Base-by-base conservation (phyloP, 1,140 invertebrate species). In the Lucilia sericata region DNA sequence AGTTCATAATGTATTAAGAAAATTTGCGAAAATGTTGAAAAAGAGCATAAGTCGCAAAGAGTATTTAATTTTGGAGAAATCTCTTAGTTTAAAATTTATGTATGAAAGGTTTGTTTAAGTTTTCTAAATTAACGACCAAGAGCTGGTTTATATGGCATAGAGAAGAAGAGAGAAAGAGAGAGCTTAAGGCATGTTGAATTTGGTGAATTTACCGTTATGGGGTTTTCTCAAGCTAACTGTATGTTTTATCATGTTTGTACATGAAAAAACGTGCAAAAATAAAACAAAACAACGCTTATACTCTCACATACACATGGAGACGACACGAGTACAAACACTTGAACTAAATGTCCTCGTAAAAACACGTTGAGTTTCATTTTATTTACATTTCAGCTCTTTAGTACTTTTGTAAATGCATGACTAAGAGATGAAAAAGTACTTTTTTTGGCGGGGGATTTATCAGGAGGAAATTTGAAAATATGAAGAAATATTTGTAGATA, bases 321-420 rank as follows among this genome's bases (percentile, higher is more conserved):
- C 3, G 25, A 30, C 25, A 60, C 55, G 14, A n/a, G 42, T 42
- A 42, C 7, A 42, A 7, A 60, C 14, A 7, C 7, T 60, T 60
- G 14, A 21, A 21, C n/a, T 70, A 8, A 70, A 70, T 19, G 65
- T n/a, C 19, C 21, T 70, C 65, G 65, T 70, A n/a, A 19, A 25
- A 70, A 70, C 65, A 70, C 65, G 21, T 70, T 70, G n/a, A 19
- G 65, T 70, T 70, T 70, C 65, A 7, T 70, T 70, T 60, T 70
- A 70, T 70, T 70, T 70, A 70, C 65, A 25, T 70, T 65, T 21
- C 42, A 42, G 42, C 42, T 42, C 25, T 30, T 30, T 42, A 2
- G 42, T 42, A 42, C 10, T 8, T 42, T 42, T 30, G 25, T 10
- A 42, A 42, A 7, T 42, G 42, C 5, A 42, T 42, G 5, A 2